phyloP scores from a whole-genome alignment of 2,113 vertebrate genomes.

The Myiagra hebetior region DNA sequence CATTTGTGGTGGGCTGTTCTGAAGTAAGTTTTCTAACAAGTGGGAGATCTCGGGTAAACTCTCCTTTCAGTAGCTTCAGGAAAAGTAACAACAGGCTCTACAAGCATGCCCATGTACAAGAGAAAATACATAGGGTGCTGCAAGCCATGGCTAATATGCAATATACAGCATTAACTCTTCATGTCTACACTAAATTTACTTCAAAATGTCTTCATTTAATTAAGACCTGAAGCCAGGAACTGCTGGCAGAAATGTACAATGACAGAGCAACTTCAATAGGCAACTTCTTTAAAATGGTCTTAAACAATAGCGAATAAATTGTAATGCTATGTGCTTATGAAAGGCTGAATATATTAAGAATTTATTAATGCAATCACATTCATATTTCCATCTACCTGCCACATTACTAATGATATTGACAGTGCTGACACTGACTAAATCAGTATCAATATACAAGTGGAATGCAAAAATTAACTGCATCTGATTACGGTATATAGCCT shows the following conservation, averaged over 20 bases:
- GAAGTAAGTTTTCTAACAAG: neutral
- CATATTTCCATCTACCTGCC: slow-evolving; percentile 54
- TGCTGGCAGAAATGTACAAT: neutral
- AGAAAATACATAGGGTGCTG: neutral
- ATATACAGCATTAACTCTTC: neutral
- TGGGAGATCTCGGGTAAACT: neutral
- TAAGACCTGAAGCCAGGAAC: neutral
- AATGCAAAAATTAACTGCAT: slow-evolving; percentile 54
- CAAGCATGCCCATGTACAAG: neutral
- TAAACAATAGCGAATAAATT: slow-evolving; percentile 28
- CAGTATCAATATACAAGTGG: slow-evolving; percentile 50
- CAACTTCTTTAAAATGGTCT: neutral
- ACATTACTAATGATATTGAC: slow-evolving; percentile 65
- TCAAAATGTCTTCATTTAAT: neutral
- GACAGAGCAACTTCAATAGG: neutral
- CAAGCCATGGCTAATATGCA: neutral
- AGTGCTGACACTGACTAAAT: slow-evolving; percentile 58
- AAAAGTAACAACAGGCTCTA: neutral
- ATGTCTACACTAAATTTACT: neutral
- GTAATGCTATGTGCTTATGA: slow-evolving; percentile 16
- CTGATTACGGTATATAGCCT: slow-evolving; percentile 35
- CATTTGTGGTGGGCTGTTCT: neutral
- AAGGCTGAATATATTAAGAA: slow-evolving; percentile 64
- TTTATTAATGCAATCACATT: slow-evolving; percentile 65
- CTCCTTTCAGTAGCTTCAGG: neutral